Conservation (phyloP, 1,140 invertebrate genomes). For the Diorhabda carinulata region DNA sequence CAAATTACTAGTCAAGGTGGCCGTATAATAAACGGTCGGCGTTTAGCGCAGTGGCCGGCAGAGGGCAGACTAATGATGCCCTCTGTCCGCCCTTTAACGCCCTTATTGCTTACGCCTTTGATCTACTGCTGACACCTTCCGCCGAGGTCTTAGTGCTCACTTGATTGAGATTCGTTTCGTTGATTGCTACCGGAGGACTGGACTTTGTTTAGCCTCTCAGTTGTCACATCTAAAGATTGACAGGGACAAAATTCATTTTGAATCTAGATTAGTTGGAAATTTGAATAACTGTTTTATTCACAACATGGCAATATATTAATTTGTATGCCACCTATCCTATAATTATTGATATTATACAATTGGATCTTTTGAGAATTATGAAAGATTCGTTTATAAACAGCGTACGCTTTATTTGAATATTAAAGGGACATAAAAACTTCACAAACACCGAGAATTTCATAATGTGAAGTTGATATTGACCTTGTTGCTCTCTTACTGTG, state of each 20-base stretch:
- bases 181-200: conserved; percentile 6
- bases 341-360: too few relatives aligned
- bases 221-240: not conserved
- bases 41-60: conserved; percentile 36
- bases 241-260: not conserved
- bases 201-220: not conserved
- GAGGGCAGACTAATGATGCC: conserved; percentile 34
- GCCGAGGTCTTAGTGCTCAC: conserved; percentile 1
- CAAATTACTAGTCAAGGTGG: conserved; percentile 43
- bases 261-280: not conserved
- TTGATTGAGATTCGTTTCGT: conserved; percentile 11
- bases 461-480: too few relatives aligned
- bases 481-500: too few relatives aligned
- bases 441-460: too few relatives aligned
- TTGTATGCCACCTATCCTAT: too few relatives aligned
- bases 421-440: too few relatives aligned
- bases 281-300: not conserved
- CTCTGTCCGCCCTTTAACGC: conserved; percentile 37
- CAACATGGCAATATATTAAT: too few relatives aligned
- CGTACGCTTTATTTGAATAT: too few relatives aligned
- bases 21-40: conserved; percentile 39
- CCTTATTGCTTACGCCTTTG: conserved; percentile 42
- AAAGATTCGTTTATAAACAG: too few relatives aligned
- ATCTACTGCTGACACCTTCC: conserved; percentile 37
- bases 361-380: too few relatives aligned